A percentile compares a stretch with the other conserved stretches of the same genome.
phyloP scores from a whole-genome alignment of 2,113 vertebrate genomes.

The Sorex araneus region DNA sequence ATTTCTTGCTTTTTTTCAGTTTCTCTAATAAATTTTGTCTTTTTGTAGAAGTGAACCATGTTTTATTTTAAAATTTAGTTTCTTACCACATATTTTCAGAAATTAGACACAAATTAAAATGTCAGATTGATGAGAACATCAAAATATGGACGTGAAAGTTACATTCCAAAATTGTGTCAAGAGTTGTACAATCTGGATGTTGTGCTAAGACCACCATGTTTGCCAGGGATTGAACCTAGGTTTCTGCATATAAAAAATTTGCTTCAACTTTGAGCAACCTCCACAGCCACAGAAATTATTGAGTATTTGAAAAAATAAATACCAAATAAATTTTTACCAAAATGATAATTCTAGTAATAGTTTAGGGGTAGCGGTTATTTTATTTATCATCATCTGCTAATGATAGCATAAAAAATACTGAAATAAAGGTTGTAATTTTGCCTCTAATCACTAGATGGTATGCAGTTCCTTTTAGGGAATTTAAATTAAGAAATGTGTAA shows the following conservation, averaged over 20 bases:
- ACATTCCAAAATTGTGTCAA: neutral
- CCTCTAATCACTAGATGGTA: slow-evolving; percentile 78
- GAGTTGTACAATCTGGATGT: too few relatives aligned
- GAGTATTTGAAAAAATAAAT: slow-evolving; percentile 47
- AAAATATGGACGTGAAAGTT: neutral
- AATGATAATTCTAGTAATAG: slow-evolving; percentile 29
- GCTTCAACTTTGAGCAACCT: too few relatives aligned
- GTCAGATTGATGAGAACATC: neutral
- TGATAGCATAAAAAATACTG: slow-evolving; percentile 37
- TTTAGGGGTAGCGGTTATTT: neutral
- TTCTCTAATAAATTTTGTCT: neutral
- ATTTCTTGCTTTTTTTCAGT: neutral
- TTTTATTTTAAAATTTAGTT: neutral
- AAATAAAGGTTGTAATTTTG: slow-evolving; percentile 75
- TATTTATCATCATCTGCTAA: neutral
- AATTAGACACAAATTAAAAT: neutral
- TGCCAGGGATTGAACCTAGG: too few relatives aligned
- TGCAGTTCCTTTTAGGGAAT: slow-evolving; percentile 72
- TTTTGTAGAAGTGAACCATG: neutral
- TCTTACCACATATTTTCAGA: neutral
- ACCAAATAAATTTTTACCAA: slow-evolving; percentile 43
- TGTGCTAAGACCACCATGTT: too few relatives aligned
- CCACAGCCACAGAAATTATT: neutral
- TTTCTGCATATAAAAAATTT: too few relatives aligned
- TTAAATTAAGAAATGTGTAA: neutral